These are phyloP conservation scores for Oxyura jamaicensis DNA, from an alignment of 2,113 vertebrate species.

Conservation along the genomic window DNA sequence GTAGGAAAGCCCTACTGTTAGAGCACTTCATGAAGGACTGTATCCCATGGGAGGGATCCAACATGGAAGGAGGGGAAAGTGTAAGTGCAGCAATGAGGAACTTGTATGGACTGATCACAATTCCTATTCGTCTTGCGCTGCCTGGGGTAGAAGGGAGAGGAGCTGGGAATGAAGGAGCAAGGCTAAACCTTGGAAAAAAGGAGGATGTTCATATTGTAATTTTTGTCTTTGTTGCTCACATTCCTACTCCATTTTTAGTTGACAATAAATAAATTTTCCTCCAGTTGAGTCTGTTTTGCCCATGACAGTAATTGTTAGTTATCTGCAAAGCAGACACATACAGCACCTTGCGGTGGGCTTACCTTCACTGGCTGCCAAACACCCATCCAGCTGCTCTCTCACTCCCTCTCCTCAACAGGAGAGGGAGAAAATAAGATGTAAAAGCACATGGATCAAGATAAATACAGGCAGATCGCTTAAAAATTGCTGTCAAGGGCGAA, in stretches of 20 bases:
- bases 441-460: too few relatives aligned
- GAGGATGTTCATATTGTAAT: neutral
- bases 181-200: neutral
- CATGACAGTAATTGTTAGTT: neutral
- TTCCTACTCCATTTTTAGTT: neutral
- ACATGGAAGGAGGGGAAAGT: neutral
- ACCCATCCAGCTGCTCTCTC: too few relatives aligned
- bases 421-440: too few relatives aligned
- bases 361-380: too few relatives aligned
- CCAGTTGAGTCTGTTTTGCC: neutral
- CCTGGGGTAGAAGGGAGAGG: neutral
- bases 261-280: neutral
- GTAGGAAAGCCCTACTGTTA: neutral
- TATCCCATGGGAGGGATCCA: too few relatives aligned
- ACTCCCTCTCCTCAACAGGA: too few relatives aligned
- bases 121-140: accelerated
- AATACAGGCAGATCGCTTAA: too few relatives aligned
- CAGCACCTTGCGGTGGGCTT: too few relatives aligned
- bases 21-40: neutral
- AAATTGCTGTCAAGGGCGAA: too few relatives aligned
- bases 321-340: neutral
- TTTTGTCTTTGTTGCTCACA: neutral
- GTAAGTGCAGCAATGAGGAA: neutral
- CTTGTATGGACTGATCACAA: neutral
- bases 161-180: neutral